phyloP scores from a whole-genome alignment of 2,888 invertebrate genomes.

The Drosophila cognata region DNA sequence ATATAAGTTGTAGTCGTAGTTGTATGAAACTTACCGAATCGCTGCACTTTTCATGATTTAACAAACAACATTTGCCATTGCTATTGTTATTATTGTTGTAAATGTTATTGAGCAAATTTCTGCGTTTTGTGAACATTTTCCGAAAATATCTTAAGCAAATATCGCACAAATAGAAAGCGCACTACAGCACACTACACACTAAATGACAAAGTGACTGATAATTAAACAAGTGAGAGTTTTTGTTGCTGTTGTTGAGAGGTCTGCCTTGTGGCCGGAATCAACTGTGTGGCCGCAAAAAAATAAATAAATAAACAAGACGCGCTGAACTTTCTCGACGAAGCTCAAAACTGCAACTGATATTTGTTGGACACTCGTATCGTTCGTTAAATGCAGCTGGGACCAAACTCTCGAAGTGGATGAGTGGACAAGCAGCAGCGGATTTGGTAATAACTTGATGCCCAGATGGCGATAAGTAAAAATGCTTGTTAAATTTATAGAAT shows the following conservation, averaged over 20 bases:
- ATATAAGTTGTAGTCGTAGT: background rate
- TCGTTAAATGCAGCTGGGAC: slow-evolving; percentile 36
- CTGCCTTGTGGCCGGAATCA: slow-evolving; percentile 24
- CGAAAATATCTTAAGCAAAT: slow-evolving; percentile 31
- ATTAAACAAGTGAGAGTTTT: slow-evolving; percentile 77
- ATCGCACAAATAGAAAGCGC: slow-evolving; percentile 65
- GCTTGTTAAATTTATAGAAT: slow-evolving; percentile 6
- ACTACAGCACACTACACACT: slow-evolving; percentile 20
- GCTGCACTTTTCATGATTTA: slow-evolving; percentile 63
- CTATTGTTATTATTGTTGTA: slow-evolving; percentile 57
- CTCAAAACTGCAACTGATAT: slow-evolving; percentile 74
- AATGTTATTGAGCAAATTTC: slow-evolving; percentile 65
- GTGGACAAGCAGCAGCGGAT: slow-evolving; percentile 1
- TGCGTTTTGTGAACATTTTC: slow-evolving; percentile 81
- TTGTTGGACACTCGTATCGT: slow-evolving; percentile 28
- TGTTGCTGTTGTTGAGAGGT: slow-evolving; percentile 1
- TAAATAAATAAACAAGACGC: slow-evolving; percentile 26
- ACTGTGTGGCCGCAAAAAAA: slow-evolving; percentile 28
- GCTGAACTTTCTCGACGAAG: slow-evolving; percentile 75
- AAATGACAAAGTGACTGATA: slow-evolving; percentile 56
- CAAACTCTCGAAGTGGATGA: background rate
- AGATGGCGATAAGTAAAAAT: slow-evolving; percentile 9
- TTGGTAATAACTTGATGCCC: slow-evolving; percentile 17
- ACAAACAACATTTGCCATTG: slow-evolving; percentile 55
- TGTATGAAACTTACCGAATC: slow-evolving; percentile 68